phyloP scores from a whole-genome alignment of 2,113 vertebrate species.

The Podarcis cretensis region DNA sequence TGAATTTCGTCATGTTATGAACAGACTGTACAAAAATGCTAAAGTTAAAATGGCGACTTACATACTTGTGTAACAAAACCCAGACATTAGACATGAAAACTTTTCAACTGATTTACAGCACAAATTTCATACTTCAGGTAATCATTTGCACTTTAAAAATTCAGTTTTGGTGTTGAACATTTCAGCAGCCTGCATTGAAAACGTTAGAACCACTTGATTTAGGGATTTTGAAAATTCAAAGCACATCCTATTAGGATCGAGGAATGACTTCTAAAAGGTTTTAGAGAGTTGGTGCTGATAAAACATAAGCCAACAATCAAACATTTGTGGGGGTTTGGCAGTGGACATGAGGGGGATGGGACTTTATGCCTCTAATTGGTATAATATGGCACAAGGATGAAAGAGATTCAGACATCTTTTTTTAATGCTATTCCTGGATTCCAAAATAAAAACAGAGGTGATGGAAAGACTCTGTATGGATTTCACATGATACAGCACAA shows the following conservation, averaged over 20 bases:
- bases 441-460: conserved; percentile 47
- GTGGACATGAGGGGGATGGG: conserved; percentile 36
- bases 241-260: conserved; percentile 23
- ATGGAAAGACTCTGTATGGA: conserved; percentile 34
- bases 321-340: conserved; percentile 28
- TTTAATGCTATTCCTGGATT: conserved; percentile 54
- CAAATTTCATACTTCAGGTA: not conserved
- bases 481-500: conserved; percentile 43
- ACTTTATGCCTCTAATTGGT: conserved; percentile 52
- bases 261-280: conserved; percentile 36
- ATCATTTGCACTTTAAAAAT: conserved; percentile 23
- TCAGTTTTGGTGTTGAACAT: conserved; percentile 10
- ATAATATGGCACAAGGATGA: conserved; percentile 49
- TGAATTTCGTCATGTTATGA: conserved; percentile 32
- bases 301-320: conserved; percentile 53
- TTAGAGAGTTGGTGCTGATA: conserved; percentile 46
- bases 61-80: conserved; percentile 32
- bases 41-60: conserved; percentile 24
- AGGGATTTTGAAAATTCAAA: conserved; percentile 34
- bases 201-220: conserved; percentile 22
- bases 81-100: conserved; percentile 24
- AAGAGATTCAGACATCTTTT: conserved; percentile 56
- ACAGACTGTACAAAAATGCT: conserved; percentile 2
- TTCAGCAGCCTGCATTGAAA: conserved; percentile 27
- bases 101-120: not conserved